phyloP scores from a whole-genome alignment of 2,797 vertebrate genomes.

The Syndactyla subalaris region DNA sequence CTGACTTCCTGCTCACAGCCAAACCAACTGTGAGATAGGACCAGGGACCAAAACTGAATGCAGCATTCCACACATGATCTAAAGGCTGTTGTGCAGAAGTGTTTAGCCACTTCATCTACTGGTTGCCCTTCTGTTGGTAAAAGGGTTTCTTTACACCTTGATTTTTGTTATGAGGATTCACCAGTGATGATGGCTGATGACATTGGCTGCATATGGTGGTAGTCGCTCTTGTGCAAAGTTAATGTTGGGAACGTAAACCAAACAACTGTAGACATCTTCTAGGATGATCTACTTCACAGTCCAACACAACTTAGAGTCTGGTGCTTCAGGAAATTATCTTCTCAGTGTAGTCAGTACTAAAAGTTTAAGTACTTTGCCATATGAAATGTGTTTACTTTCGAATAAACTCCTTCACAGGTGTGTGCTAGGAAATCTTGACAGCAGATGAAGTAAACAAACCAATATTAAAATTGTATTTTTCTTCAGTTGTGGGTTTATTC shows the following conservation, averaged over 20 bases:
- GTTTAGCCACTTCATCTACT: neutral
- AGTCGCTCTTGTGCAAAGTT: neutral
- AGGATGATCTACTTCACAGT: neutral
- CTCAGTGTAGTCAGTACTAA: neutral
- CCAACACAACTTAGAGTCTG: neutral
- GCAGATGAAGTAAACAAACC: neutral
- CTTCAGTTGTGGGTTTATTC: neutral
- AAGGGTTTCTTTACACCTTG: neutral
- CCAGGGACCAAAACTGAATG: neutral
- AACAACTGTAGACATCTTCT: neutral
- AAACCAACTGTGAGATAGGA: neutral
- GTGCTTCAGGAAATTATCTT: neutral
- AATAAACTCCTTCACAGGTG: neutral
- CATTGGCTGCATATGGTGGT: neutral
- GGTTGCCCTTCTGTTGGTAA: neutral
- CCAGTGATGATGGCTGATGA: neutral
- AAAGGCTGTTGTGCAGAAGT: accelerated
- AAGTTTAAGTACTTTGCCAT: neutral
- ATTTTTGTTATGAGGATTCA: neutral
- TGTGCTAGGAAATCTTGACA: neutral
- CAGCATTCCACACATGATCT: neutral
- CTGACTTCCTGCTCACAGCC: neutral
- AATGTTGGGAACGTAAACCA: neutral
- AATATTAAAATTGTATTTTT: neutral
- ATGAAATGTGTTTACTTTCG: neutral